Conservation (phyloP, 2,113 vertebrate genomes). For the Corythornis vintsioides region DNA sequence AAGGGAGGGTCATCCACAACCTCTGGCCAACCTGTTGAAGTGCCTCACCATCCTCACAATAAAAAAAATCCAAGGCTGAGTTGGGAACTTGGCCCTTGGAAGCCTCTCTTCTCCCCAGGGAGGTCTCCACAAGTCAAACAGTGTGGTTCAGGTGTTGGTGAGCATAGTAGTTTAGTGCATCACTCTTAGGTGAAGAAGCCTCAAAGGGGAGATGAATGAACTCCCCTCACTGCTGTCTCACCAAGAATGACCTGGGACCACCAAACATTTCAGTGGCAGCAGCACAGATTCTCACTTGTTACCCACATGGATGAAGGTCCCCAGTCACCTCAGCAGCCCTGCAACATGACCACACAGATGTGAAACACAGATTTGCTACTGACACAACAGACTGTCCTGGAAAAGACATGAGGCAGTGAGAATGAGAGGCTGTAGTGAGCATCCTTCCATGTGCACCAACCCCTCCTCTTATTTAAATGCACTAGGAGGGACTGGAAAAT, state of each 20-base stretch:
- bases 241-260: neutral
- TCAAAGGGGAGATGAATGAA: neutral
- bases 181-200: neutral
- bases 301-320: neutral
- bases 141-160: rapidly evolving
- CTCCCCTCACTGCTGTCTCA: neutral
- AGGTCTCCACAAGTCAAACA: neutral
- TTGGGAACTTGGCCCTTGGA: neutral
- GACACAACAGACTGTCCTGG: neutral
- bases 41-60: neutral
- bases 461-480: neutral
- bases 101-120: neutral
- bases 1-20: neutral
- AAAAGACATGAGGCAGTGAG: neutral
- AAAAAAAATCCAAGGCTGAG: neutral
- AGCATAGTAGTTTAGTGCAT: neutral
- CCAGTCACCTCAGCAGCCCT: neutral
- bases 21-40: neutral
- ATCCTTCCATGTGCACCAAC: neutral
- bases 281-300: neutral
- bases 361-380: neutral
- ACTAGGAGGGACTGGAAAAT: neutral
- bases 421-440: neutral
- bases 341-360: neutral
- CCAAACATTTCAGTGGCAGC: neutral